Base-by-base conservation (phyloP, 2,113 vertebrate genomes). In the Cheirogaleus medius region DNA sequence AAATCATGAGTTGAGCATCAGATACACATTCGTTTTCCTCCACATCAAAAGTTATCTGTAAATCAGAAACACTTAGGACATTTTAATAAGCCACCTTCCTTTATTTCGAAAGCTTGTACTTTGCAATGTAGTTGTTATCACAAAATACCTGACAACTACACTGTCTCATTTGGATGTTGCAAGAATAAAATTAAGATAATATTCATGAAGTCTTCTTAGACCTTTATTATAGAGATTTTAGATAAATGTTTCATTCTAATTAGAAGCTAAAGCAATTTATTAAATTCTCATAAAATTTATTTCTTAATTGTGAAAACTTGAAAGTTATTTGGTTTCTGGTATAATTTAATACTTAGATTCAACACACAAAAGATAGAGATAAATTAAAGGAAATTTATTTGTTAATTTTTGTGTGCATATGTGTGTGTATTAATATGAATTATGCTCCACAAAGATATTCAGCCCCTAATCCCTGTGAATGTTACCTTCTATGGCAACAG, bases 131-230 rank as follows among this genome's bases (percentile, higher is more conserved):
- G 39, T 77, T 94, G 32, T 92, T 83, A 93, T 95, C 91, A 47
- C 27, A 82, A 77, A 92, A 78, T 58, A 44, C 64, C 71, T 90
- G 74, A 92, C 25, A 95, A 12, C 6, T 17, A 71, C 21, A 6
- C 58, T 71, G 21, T 81, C 54, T 89, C 29, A 32, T 71, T 64
- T 85, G 63, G n/a, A 20, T 86, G 18, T 69, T 91, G 49, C 49
- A 63, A 87, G 95, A 97, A 93, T 93, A 74, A 94, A 94, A 94
- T 98, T 83, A 93, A 97, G 89, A 91, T 96, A 97, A 97, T 58
- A 95, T 93, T 96, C 60, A 94, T 93, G 49, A 94, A 96, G 39
- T n/a, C 32, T 78, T 84, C 58, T 56, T 47, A 92, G 89, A 74
- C 23, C 37, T 52, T 91, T 94, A 74, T 85, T 91, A 58, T 25